Evolutionary conservation across 2,113 vertebrate genomes (phyloP).

Genomic region (Percina caprodes): DNA sequence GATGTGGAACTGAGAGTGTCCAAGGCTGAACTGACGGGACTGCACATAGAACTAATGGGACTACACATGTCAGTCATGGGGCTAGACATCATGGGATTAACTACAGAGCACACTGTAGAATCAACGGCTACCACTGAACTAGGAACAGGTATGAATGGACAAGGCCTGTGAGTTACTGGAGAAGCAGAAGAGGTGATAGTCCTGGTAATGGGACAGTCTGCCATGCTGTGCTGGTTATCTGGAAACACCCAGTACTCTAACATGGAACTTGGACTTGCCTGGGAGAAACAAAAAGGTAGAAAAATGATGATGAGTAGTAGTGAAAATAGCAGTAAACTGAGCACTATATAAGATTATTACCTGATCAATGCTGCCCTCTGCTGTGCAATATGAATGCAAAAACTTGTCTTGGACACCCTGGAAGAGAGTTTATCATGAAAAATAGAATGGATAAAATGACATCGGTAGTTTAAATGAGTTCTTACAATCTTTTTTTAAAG

Average conservation of each 20-base stretch:
- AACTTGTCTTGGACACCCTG: constrained; percentile 25
- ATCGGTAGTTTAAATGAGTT: background rate
- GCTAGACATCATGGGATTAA: background rate
- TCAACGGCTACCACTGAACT: background rate
- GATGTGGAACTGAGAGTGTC: constrained; percentile 78
- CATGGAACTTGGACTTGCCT: constrained; percentile 33
- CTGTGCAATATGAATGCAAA: constrained; percentile 48
- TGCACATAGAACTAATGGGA: constrained; percentile 28
- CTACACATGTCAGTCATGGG: constrained; percentile 20
- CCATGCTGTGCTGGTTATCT: constrained; percentile 14
- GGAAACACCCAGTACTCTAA: constrained; percentile 28
- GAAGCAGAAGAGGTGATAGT: background rate
- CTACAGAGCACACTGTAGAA: background rate
- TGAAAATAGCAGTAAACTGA: background rate
- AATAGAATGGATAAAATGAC: background rate
- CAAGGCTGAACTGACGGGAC: constrained; percentile 16
- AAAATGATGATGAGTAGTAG: background rate
- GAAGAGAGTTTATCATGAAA: background rate
- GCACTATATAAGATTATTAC: background rate
- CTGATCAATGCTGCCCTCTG: constrained; percentile 51
- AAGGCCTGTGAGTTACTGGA: background rate
- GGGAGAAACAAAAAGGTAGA: background rate
- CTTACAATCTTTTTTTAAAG: background rate
- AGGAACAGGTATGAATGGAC: background rate
- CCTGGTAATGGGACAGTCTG: background rate